A percentile compares a stretch with the other conserved stretches of the same genome.
Evolutionary conservation across 2,888 invertebrate genomes (phyloP).

Genomic region (Pyrochroa serraticornis): DNA sequence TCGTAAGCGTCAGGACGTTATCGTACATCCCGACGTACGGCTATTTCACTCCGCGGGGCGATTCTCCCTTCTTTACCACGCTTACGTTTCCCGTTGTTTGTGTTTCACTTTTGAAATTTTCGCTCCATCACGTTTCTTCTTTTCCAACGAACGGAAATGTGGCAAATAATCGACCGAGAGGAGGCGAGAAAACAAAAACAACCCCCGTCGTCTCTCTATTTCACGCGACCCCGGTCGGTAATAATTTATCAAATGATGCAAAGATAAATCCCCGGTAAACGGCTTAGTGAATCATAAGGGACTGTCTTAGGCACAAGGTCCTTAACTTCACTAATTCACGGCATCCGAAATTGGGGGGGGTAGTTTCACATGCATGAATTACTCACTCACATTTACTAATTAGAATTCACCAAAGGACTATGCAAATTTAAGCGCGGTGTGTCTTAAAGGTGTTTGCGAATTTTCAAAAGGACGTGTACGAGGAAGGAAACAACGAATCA

Average conservation of each 20-base stretch:
- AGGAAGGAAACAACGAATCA: too few relatives aligned
- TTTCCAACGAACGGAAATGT: neutral
- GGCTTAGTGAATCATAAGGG: conserved; percentile 44
- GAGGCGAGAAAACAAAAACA: conserved; percentile 7
- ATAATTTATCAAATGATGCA: conserved; percentile 25
- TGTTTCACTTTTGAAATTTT: neutral
- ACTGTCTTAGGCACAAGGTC: conserved; percentile 27
- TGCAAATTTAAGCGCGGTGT: conserved; percentile 15
- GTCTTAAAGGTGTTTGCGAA: neutral
- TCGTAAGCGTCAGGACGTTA: conserved; percentile 5
- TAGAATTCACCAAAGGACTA: conserved; percentile 21
- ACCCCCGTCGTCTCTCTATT: neutral
- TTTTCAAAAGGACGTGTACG: too few relatives aligned
- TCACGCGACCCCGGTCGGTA: neutral
- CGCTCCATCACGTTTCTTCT: neutral
- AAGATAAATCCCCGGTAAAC: conserved; percentile 33
- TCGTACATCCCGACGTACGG: conserved; percentile 30
- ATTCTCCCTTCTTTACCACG: conserved; percentile 9
- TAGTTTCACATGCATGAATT: conserved; percentile 22
- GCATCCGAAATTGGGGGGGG: conserved; percentile 7
- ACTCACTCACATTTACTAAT: conserved; percentile 18
- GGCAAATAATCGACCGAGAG: neutral
- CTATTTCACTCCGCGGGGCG: conserved; percentile 25
- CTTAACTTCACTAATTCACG: conserved; percentile 24
- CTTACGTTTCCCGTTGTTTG: conserved; percentile 1